A percentile compares a stretch with the other conserved stretches of the same genome.
Conservation (phyloP, 2,113 vertebrate species). For the Ceratotherium simum region DNA sequence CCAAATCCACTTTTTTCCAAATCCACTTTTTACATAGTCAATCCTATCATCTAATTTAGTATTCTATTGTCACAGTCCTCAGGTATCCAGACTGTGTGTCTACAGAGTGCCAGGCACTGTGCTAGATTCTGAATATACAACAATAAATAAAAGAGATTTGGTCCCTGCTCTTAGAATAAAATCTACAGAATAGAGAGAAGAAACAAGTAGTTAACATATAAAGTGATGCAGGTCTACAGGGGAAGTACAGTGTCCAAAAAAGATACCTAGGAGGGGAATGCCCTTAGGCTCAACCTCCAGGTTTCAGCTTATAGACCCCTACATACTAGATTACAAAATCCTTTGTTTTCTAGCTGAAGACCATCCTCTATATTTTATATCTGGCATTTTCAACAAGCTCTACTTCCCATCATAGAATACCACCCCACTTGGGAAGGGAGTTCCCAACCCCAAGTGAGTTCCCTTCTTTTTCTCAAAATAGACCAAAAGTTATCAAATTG, state of each 20-base stretch:
- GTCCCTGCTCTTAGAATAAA: not conserved
- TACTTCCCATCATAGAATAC: not conserved
- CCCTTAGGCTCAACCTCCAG: not conserved
- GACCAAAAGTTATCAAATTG: not conserved
- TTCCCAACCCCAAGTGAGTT: not conserved
- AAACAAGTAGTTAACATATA: not conserved
- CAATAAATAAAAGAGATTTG: not conserved
- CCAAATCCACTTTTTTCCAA: constrained; percentile 3
- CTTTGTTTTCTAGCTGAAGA: not conserved
- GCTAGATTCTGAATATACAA: not conserved
- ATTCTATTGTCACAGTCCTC: not conserved
- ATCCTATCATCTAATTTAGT: not conserved
- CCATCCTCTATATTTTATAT: not conserved
- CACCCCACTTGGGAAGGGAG: too few relatives aligned
- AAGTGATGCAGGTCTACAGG: not conserved
- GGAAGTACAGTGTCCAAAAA: not conserved
- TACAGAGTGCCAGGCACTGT: not conserved
- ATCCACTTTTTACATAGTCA: not conserved
- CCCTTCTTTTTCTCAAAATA: not conserved
- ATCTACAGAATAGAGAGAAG: not conserved
- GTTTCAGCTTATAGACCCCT: not conserved
- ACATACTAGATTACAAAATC: not conserved
- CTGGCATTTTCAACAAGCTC: not conserved
- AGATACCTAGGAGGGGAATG: not conserved
- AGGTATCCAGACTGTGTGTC: not conserved